phyloP scores from a whole-genome alignment of 1,140 invertebrate species.

The Drosophila nasuta region DNA sequence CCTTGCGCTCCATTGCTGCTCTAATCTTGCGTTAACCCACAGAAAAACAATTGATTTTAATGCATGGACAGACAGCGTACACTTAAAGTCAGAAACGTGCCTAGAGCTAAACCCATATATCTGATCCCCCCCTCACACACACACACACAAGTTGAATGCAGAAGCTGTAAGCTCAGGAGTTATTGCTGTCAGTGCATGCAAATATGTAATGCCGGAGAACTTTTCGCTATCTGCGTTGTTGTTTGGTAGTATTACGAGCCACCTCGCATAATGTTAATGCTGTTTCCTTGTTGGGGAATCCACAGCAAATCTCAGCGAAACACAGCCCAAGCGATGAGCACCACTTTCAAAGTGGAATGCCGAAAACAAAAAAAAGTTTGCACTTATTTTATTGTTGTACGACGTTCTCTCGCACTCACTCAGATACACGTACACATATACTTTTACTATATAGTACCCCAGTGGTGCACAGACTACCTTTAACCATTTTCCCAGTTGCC shows the following conservation, averaged over 20 bases:
- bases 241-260: constrained; percentile 11
- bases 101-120: constrained; percentile 8
- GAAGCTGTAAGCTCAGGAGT: constrained; percentile 4
- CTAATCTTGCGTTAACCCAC: neutral
- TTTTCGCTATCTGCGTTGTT: constrained; percentile 17
- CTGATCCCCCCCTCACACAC: too few species aligned
- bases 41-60: constrained; percentile 19
- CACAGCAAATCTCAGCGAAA: constrained; percentile 21
- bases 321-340: constrained; percentile 4
- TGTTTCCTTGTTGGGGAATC: constrained; percentile 42
- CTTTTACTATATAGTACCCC: neutral
- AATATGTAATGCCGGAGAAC: constrained; percentile 10
- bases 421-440: neutral
- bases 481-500: constrained; percentile 17
- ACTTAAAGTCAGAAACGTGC: constrained; percentile 8
- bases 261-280: constrained; percentile 42
- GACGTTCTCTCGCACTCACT: neutral
- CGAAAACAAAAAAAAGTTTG: constrained; percentile 14
- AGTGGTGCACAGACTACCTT: constrained; percentile 10
- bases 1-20: too few species aligned
- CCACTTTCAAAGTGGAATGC: constrained; percentile 25
- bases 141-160: neutral
- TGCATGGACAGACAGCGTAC: neutral
- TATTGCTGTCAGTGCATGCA: constrained; percentile 17
- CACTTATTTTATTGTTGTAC: constrained; percentile 43